phyloP scores from a whole-genome alignment of 2,113 vertebrate genomes.

The Callocephalon fimbriatum region DNA sequence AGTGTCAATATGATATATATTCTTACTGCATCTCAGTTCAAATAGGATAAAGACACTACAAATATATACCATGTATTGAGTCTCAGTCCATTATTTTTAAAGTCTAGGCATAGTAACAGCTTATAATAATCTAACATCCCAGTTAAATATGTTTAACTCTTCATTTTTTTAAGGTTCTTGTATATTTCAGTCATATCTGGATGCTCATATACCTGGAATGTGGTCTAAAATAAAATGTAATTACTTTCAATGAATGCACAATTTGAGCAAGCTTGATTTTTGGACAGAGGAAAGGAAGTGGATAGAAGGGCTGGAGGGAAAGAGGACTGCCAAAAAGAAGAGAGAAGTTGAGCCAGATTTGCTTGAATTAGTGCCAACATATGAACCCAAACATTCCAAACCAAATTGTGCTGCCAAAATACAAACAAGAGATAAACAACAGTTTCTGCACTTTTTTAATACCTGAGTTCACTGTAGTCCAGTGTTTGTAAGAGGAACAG shows the following conservation, averaged over 20 bases:
- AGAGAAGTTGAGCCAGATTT: background rate
- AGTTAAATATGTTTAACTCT: fast-evolving
- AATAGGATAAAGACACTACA: background rate
- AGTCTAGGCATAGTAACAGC: background rate
- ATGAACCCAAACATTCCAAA: background rate
- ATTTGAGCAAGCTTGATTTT: constrained; percentile 12
- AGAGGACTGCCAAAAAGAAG: background rate
- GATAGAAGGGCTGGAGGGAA: background rate
- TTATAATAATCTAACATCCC: background rate
- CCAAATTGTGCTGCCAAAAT: background rate
- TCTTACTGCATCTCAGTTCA: background rate
- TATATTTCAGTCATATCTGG: background rate
- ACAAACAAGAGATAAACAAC: background rate
- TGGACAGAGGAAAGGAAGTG: background rate
- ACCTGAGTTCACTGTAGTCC: background rate
- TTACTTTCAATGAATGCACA: background rate
- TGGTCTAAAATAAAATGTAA: background rate
- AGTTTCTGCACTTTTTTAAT: background rate
- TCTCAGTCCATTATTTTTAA: background rate
- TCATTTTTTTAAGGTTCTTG: background rate
- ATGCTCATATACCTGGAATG: background rate
- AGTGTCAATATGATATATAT: background rate
- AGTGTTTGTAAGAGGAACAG: background rate
- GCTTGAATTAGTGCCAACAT: background rate
- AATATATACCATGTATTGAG: background rate